Percentiles rank a stretch among this genome's conserved stretches.
Conservation (phyloP, 2,113 vertebrate genomes). For the Menidia beryllina region DNA sequence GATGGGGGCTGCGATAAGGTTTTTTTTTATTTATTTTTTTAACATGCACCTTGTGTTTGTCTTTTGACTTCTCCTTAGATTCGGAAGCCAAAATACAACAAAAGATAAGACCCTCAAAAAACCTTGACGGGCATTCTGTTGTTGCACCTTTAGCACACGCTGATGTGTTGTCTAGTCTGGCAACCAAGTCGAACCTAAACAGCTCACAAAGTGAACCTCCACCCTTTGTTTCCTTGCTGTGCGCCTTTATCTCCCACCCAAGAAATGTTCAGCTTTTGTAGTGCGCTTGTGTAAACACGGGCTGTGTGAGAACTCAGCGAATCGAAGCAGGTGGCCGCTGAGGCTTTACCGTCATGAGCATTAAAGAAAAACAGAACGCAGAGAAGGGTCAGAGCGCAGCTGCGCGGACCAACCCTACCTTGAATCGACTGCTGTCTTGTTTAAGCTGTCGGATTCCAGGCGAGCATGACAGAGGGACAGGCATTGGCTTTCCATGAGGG, state of each 20-base stretch:
- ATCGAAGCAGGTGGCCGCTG: conserved; percentile 78
- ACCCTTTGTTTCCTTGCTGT: conserved; percentile 64
- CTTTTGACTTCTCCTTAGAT: conserved; percentile 45
- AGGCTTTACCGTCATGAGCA: conserved; percentile 76
- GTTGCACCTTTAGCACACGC: conserved; percentile 69
- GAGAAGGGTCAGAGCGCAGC: conserved; percentile 70
- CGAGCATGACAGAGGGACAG: conserved; percentile 66
- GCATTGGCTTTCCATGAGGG: conserved; percentile 43
- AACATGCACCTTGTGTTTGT: conserved; percentile 50
- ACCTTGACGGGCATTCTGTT: conserved; percentile 75
- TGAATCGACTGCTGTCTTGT: conserved; percentile 62
- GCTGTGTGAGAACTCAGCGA: conserved; percentile 75
- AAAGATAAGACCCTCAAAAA: conserved; percentile 43
- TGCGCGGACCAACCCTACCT: conserved; percentile 66
- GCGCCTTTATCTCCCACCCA: conserved; percentile 73
- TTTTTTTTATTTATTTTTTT: conserved; percentile 35
- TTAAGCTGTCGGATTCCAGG: conserved; percentile 66
- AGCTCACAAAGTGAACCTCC: conserved; percentile 55
- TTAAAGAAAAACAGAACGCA: conserved; percentile 73
- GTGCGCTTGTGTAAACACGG: conserved; percentile 81
- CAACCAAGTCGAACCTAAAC: conserved; percentile 80
- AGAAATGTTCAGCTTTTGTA: conserved; percentile 83
- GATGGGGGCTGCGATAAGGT: conserved; percentile 47
- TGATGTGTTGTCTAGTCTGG: conserved; percentile 81
- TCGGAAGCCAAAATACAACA: conserved; percentile 74